Conservation (phyloP, 2,888 invertebrate species). For the Scaptomyza tumidula region DNA sequence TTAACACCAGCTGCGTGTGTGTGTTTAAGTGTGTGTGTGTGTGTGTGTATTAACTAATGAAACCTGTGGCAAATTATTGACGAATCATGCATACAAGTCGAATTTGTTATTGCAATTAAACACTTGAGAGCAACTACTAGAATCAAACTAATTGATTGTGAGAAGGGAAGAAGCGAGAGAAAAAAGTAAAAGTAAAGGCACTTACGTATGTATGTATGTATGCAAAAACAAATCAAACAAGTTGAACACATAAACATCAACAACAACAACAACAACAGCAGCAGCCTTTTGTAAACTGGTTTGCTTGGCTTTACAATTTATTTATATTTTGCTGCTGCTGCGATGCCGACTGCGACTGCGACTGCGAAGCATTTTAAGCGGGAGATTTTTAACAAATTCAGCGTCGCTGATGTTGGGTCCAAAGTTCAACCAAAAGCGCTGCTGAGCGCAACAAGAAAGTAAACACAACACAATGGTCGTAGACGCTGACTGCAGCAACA, state of each 20-base stretch:
- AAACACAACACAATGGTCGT: constrained; percentile 27
- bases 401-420: constrained; percentile 34
- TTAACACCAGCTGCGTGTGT: neutral
- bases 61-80: constrained; percentile 5
- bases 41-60: neutral
- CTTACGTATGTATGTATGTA: neutral
- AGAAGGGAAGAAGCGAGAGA: constrained; percentile 12
- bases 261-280: neutral
- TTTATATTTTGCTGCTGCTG: constrained; percentile 22
- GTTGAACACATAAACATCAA: constrained; percentile 15
- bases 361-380: constrained; percentile 22
- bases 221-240: constrained; percentile 9
- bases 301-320: constrained; percentile 51
- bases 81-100: constrained; percentile 1
- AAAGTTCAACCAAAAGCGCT: constrained; percentile 44
- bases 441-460: constrained; percentile 52
- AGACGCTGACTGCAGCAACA: constrained; percentile 18
- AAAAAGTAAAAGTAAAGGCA: constrained; percentile 15
- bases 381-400: constrained; percentile 29
- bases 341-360: constrained; percentile 4
- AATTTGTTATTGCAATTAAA: neutral
- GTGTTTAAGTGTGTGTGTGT: neutral
- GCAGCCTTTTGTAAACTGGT: constrained; percentile 52
- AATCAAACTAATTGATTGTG: neutral
- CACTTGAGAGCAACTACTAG: neutral